A percentile compares a stretch with the other conserved stretches of the same genome.
Conservation (phyloP, 2,113 vertebrate species). For the Microcebus jonahi region DNA sequence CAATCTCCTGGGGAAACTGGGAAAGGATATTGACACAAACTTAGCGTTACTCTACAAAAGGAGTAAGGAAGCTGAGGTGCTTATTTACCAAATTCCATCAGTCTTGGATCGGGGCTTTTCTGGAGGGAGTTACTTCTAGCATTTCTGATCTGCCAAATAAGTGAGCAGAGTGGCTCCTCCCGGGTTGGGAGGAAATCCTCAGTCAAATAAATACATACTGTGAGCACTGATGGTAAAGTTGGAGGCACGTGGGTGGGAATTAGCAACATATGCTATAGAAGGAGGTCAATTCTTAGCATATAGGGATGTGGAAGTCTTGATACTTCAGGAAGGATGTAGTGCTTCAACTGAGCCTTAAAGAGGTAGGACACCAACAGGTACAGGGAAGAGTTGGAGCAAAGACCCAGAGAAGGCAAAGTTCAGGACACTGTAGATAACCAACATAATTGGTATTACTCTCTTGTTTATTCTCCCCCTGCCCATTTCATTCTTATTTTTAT, state of each 20-base stretch:
- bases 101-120: neutral
- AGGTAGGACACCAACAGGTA: neutral
- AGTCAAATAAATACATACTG: no score
- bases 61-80: neutral
- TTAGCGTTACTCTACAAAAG: neutral
- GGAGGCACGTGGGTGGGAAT: neutral
- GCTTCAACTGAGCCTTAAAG: neutral
- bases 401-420: neutral
- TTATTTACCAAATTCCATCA: neutral
- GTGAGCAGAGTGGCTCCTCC: neutral
- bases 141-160: neutral
- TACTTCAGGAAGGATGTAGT: neutral
- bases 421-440: neutral
- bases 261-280: neutral
- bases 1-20: neutral
- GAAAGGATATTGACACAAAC: neutral
- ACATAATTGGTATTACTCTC: neutral
- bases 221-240: neutral
- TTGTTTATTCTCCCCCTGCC: neutral
- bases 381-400: neutral
- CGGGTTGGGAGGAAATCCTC: neutral
- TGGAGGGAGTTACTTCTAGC: neutral
- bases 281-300: neutral
- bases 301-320: neutral
- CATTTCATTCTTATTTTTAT: conserved; percentile 18